Percentiles rank a stretch among this genome's conserved stretches.
Conservation (phyloP, 2,113 vertebrate genomes). For the Corvus cornix region DNA sequence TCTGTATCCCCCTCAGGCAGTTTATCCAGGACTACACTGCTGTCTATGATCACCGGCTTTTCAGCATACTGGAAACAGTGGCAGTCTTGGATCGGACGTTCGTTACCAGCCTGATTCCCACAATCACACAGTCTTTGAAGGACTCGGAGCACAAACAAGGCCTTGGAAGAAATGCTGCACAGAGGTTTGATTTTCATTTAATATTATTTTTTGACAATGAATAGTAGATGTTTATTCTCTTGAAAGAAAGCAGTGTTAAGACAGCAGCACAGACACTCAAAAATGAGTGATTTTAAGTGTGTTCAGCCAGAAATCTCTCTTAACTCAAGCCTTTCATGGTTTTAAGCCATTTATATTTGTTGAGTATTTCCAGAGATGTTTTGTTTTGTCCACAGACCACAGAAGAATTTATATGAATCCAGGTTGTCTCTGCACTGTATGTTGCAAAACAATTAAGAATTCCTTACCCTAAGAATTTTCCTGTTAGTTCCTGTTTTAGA, state of each 20-base stretch:
- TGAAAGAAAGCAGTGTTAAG: not conserved
- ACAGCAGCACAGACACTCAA: not conserved
- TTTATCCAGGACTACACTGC: constrained; percentile 87
- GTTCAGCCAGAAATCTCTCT: not conserved
- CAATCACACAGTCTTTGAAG: constrained; percentile 83
- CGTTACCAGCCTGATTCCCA: constrained; percentile 83
- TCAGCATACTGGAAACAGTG: constrained; percentile 83
- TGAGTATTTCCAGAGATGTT: not conserved
- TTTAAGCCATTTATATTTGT: not conserved
- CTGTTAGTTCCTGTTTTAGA: not conserved
- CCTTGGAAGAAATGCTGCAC: constrained; percentile 84
- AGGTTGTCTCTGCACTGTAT: not conserved
- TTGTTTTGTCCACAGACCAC: not conserved
- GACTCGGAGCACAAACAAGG: constrained; percentile 89
- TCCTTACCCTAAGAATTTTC: not conserved
- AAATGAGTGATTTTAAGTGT: not conserved
- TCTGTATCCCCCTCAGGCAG: constrained; percentile 74
- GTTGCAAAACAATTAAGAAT: not conserved
- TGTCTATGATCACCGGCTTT: constrained; percentile 85
- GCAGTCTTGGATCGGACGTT: constrained; percentile 77
- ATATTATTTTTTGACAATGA: not conserved
- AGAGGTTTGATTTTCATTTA: constrained; percentile 78
- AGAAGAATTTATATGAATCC: not conserved
- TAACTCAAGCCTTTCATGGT: not conserved
- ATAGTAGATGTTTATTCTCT: not conserved